These are phyloP conservation scores for Sterrhoptilus dennistouni DNA, from an alignment of 2,113 vertebrate genomes.

Conservation along the genomic window DNA sequence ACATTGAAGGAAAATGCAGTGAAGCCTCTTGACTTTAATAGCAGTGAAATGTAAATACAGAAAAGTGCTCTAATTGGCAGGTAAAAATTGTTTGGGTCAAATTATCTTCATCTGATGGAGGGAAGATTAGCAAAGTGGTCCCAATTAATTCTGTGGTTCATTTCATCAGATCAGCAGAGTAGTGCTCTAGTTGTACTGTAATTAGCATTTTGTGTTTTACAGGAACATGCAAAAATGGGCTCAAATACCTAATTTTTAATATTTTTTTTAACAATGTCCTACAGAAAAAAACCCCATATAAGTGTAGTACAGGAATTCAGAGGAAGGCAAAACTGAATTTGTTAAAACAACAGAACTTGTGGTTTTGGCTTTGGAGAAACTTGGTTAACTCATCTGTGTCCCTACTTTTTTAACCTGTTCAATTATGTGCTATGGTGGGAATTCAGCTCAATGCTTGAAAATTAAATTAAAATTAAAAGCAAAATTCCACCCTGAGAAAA, in stretches of 20 bases:
- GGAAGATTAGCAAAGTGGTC: not conserved
- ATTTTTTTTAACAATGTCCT: not conserved
- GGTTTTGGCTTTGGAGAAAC: not conserved
- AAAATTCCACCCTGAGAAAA: rapidly evolving
- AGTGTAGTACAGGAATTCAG: not conserved
- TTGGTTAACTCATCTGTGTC: not conserved
- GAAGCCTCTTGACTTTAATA: not conserved
- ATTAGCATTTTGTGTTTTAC: not conserved
- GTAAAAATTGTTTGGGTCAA: not conserved
- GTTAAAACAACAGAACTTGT: not conserved
- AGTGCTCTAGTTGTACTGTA: not conserved
- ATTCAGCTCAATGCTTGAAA: not conserved
- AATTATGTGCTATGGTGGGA: not conserved
- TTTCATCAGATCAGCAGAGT: not conserved
- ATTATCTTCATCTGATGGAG: not conserved
- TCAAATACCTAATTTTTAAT: not conserved
- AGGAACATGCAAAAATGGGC: not conserved
- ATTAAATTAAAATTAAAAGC: not conserved
- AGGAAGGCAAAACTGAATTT: not conserved
- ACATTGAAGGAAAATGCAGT: not conserved
- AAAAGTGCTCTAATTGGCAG: not conserved
- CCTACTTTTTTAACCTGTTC: not conserved
- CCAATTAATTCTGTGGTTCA: not conserved
- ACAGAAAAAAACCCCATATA: not conserved
- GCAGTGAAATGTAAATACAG: not conserved